Conservation (phyloP, 2,888 invertebrate species). For the Pyralis farinalis region DNA sequence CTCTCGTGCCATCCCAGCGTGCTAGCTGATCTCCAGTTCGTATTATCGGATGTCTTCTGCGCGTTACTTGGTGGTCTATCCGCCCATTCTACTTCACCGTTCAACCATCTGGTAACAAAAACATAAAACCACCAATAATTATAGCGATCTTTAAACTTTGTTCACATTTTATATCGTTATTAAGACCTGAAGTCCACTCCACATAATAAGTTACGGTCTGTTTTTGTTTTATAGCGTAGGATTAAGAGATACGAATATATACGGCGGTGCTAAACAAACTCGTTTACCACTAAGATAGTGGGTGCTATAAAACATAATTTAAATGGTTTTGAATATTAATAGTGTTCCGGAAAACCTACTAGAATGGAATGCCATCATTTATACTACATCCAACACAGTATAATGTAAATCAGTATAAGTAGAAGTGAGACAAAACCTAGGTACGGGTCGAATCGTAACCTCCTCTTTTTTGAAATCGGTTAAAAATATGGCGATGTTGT, state of each 20-base stretch:
- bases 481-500: no score
- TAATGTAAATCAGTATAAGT: no score
- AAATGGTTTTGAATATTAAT: slow-evolving; percentile 41
- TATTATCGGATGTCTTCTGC: slow-evolving; percentile 57
- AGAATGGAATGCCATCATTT: slow-evolving; percentile 27
- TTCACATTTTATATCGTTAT: not conserved
- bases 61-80: slow-evolving; percentile 53
- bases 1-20: slow-evolving; percentile 67
- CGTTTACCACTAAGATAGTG: slow-evolving; percentile 28
- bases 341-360: slow-evolving; percentile 27
- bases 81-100: slow-evolving; percentile 67
- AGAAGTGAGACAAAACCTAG: no score
- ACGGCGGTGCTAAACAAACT: slow-evolving; percentile 33
- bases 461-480: no score
- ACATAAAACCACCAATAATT: slow-evolving; percentile 2
- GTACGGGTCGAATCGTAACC: no score
- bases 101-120: slow-evolving; percentile 58
- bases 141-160: no score
- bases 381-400: no score
- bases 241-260: slow-evolving; percentile 29
- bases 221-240: slow-evolving; percentile 36
- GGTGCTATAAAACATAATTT: slow-evolving; percentile 32
- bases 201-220: slow-evolving; percentile 1
- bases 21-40: slow-evolving; percentile 65
- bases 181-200: not conserved